Evolutionary conservation across 2,888 invertebrate species (phyloP), one percentile per base, ranked within the genome.

Genomic region (Leptinotarsa rubiginosa): DNA sequence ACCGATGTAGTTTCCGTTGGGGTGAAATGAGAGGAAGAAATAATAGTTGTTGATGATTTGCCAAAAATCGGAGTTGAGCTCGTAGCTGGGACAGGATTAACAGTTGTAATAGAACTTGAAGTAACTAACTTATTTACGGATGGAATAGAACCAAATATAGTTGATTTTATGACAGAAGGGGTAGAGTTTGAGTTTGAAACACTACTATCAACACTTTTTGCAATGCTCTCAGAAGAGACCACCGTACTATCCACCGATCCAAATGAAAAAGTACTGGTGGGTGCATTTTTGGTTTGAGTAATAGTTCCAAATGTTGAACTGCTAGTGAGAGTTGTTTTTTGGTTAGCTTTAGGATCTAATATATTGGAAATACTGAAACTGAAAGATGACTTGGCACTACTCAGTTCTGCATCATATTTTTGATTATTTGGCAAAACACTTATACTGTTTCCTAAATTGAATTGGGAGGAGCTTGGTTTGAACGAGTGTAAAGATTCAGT

Each of bases 141-240:
- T 16, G 49, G 65, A 18, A 18, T 31, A 47, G 59, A 83, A 22
- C 86, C 85, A 72, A 88, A 88, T 72, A 88, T 78, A 13, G 83
- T 72, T 69, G 75, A 25, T 72, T 70, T 69, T n/a, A 75, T 65
- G 47, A 25, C 50, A 65, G 66, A 56, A 54, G 65, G 31, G 64
- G 22, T 41, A 25, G 52, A 12, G n/a, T 70, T 69, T 22, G 65
- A 47, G 22, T 47, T 70, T 13, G 74, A 65, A 49, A 56, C 20
- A 49, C 25, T 59, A 31, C 22, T 62, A 54, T 49, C 59, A 4
- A 66, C 22, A 47, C 31, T 41, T 68, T 67, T 67, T 47, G 52
- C n/a, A 18, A 70, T 72, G 65, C 67, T 74, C 62, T 47, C 67
- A 72, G 31, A 49, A 16, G 74, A 64, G 67, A 66, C 69, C 16